Conservation (phyloP, 1,140 invertebrate genomes). For the Caenorhabditis inopinata region DNA sequence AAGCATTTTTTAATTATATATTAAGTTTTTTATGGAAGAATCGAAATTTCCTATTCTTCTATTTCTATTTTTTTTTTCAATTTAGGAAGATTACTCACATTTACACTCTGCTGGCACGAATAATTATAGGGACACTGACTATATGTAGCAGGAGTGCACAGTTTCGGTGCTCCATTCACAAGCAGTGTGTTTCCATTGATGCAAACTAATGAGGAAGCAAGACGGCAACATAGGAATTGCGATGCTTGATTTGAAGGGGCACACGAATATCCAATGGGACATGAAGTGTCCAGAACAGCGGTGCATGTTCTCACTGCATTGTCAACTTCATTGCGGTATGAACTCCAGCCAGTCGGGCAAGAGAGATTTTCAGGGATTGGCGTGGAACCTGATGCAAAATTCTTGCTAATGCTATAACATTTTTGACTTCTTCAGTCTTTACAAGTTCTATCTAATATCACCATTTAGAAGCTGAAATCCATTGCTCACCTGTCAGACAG, state of each 20-base stretch:
- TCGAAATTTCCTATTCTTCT: too few relatives aligned
- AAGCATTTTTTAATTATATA: neutral
- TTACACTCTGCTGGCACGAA: slow-evolving; percentile 42
- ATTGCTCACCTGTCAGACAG: neutral
- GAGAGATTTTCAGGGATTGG: slow-evolving; percentile 1
- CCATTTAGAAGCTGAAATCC: too few relatives aligned
- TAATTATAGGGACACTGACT: slow-evolving; percentile 54
- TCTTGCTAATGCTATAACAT: too few relatives aligned
- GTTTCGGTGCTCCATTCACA: slow-evolving; percentile 53
- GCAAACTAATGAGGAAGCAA: slow-evolving; percentile 51
- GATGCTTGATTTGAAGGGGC: slow-evolving; percentile 42
- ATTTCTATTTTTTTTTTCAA: slow-evolving; percentile 27
- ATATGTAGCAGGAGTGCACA: slow-evolving; percentile 37
- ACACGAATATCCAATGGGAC: slow-evolving; percentile 42
- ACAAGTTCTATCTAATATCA: too few relatives aligned
- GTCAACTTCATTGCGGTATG: slow-evolving; percentile 25
- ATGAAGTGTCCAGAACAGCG: neutral
- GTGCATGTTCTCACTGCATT: slow-evolving; percentile 19
- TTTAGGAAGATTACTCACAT: too few relatives aligned
- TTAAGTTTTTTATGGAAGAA: neutral
- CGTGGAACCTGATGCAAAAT: neutral
- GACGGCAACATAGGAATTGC: slow-evolving; percentile 55
- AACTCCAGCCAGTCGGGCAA: slow-evolving; percentile 43
- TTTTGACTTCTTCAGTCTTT: too few relatives aligned
- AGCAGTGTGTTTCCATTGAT: slow-evolving; percentile 44